Evolutionary conservation across 2,888 invertebrate genomes (phyloP).

Genomic region (Agonum fuliginosum): DNA sequence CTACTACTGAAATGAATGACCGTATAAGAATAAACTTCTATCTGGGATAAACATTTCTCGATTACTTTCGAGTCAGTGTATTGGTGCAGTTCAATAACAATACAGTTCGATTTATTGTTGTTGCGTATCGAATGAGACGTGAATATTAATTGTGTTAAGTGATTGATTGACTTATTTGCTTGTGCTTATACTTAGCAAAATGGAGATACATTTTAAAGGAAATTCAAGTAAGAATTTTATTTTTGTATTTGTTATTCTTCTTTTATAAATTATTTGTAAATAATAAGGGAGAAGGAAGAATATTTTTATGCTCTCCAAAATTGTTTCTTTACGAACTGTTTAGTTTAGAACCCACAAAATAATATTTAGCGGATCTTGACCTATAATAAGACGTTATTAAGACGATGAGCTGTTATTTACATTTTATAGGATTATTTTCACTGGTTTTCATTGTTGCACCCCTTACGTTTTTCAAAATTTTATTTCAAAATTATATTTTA

Average conservation of each 20-base stretch:
- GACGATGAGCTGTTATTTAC: too few species aligned
- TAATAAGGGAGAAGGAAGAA: too few species aligned
- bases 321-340: too few species aligned
- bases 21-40: slow-evolving; percentile 46
- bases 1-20: slow-evolving; percentile 52
- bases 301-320: too few species aligned
- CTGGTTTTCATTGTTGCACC: too few species aligned
- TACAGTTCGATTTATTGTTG: not conserved
- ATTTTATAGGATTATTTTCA: too few species aligned
- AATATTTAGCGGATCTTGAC: too few species aligned
- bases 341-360: too few species aligned
- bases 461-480: too few species aligned
- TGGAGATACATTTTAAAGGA: slow-evolving; percentile 57
- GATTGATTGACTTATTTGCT: slow-evolving; percentile 9
- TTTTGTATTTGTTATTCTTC: not conserved
- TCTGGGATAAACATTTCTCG: slow-evolving; percentile 40
- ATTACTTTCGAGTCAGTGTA: slow-evolving; percentile 37
- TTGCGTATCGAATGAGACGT: not conserved
- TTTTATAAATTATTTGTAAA: too few species aligned
- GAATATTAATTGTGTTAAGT: slow-evolving; percentile 33
- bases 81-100: slow-evolving; percentile 24
- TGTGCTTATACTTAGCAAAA: slow-evolving; percentile 13
- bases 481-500: too few species aligned
- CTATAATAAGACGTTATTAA: too few species aligned
- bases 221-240: slow-evolving; percentile 47